A percentile compares a stretch with the other conserved stretches of the same genome.
Evolutionary conservation across 2,113 vertebrate species (phyloP).

Genomic region (Prolemur simus): DNA sequence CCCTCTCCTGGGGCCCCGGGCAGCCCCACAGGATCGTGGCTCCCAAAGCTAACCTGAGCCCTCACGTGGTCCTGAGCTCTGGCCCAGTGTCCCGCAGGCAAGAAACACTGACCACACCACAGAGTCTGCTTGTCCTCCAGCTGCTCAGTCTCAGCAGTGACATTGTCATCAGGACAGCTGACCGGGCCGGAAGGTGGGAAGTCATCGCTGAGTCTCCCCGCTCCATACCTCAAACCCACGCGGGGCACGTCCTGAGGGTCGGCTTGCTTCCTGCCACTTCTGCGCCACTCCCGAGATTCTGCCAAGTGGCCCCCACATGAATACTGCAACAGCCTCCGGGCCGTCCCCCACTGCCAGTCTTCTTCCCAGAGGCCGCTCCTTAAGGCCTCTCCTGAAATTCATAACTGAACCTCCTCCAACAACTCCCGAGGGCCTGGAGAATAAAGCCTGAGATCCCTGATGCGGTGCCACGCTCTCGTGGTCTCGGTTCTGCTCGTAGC

Average conservation of each 20-base stretch:
- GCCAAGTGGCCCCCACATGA: neutral
- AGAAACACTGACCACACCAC: neutral
- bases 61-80: neutral
- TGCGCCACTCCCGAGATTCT: neutral
- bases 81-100: neutral
- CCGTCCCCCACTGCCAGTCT: neutral
- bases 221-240: neutral
- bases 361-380: neutral
- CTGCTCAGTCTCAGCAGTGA: fast-evolving
- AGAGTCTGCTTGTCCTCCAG: neutral
- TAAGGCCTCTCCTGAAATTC: neutral
- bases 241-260: no score
- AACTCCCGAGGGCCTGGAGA: neutral
- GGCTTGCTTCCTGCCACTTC: neutral
- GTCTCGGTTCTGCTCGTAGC: neutral
- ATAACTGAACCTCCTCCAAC: neutral
- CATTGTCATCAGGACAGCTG: neutral
- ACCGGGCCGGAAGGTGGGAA: neutral
- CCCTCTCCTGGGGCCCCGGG: neutral
- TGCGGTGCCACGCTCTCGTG: neutral
- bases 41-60: neutral
- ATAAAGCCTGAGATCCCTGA: neutral
- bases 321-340: no score
- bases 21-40: neutral
- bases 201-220: neutral